Evolutionary conservation across 2,797 vertebrate species (phyloP).

Genomic region (Lithobates pipiens): DNA sequence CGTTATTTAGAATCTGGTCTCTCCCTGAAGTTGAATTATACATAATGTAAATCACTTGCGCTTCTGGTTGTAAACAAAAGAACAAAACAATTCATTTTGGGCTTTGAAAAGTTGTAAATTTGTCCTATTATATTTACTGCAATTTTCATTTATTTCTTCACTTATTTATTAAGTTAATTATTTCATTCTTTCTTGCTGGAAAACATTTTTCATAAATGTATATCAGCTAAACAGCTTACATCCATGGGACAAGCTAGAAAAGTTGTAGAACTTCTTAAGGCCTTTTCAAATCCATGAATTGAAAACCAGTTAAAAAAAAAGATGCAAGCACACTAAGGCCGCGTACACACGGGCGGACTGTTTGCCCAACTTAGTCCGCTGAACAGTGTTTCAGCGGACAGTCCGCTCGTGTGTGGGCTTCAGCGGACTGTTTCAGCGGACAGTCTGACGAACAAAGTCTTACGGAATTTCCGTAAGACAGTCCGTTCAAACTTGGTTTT

Average conservation of each 20-base stretch:
- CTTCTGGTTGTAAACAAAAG: constrained; percentile 37
- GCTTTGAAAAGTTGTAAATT: constrained; percentile 11
- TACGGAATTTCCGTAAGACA: no score
- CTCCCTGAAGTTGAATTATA: constrained; percentile 23
- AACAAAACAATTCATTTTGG: constrained; percentile 33
- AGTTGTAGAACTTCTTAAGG: not conserved
- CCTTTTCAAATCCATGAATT: no score
- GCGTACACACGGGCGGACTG: no score
- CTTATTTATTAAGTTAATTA: not conserved
- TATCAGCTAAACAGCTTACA: not conserved
- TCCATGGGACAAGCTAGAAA: not conserved
- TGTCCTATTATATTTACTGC: constrained; percentile 11
- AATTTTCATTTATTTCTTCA: constrained; percentile 1
- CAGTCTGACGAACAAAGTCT: no score
- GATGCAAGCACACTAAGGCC: no score
- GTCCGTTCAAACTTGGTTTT: no score
- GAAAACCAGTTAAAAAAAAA: no score
- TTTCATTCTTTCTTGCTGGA: not conserved
- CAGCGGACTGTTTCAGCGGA: no score
- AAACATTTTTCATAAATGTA: not conserved
- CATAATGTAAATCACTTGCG: constrained; percentile 15
- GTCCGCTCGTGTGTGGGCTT: no score
- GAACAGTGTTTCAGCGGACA: no score
- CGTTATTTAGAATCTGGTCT: constrained; percentile 12
- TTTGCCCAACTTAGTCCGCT: no score